Evolutionary conservation across 2,797 vertebrate species (phyloP).

Genomic region (Enteromius unitaeniatus): DNA sequence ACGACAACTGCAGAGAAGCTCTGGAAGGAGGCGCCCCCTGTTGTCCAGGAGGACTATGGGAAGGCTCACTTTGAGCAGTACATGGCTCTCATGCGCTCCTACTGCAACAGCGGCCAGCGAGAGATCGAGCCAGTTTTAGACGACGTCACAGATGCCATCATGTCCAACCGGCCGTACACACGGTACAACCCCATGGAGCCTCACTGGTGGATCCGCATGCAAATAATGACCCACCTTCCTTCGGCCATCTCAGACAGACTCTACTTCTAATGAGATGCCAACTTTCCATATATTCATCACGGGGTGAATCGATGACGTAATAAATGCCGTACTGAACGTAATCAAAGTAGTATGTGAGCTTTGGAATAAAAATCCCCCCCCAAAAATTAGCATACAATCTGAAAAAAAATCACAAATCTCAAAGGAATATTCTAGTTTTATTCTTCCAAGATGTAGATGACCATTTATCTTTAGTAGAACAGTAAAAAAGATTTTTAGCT

Average conservation of each 20-base stretch:
- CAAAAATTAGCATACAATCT: background rate
- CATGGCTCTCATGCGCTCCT: slow-evolving; percentile 81
- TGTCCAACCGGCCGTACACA: slow-evolving; percentile 76
- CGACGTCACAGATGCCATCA: slow-evolving; percentile 81
- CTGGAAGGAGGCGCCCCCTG: slow-evolving; percentile 77
- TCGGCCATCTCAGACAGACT: slow-evolving; percentile 81
- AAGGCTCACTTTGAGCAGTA: slow-evolving; percentile 76
- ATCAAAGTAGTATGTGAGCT: background rate
- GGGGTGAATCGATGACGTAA: background rate
- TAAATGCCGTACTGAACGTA: background rate
- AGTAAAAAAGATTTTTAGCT: background rate
- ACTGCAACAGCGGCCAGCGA: slow-evolving; percentile 77
- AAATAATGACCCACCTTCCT: slow-evolving; percentile 84
- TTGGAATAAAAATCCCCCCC: too few relatives aligned
- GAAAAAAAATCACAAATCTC: background rate
- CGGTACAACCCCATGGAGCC: slow-evolving; percentile 85
- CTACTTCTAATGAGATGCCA: slow-evolving; percentile 72
- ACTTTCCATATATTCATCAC: background rate
- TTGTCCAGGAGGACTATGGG: slow-evolving; percentile 82
- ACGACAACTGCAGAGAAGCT: slow-evolving; percentile 77
- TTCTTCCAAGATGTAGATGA: background rate
- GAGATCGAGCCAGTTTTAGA: slow-evolving; percentile 77
- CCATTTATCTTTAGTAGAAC: background rate
- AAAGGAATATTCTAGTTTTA: slow-evolving; percentile 1
- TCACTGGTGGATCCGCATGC: slow-evolving; percentile 85